phyloP scores from a whole-genome alignment of 2,797 vertebrate genomes.

The Urocyon cinereoargenteus region DNA sequence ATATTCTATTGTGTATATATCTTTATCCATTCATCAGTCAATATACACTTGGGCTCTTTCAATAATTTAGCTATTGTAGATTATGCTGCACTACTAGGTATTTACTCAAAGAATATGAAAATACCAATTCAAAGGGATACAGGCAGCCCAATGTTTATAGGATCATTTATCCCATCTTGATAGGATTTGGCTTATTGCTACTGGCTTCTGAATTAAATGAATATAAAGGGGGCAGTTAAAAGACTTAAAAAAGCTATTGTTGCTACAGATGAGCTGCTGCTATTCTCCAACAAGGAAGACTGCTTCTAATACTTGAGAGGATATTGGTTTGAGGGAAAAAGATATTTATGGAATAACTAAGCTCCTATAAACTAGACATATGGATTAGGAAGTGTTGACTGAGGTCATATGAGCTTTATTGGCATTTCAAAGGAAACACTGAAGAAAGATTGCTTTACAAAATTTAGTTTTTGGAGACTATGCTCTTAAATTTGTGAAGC shows the following conservation, averaged over 20 bases:
- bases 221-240: neutral
- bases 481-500: slow-evolving; percentile 50
- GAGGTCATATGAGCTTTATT: neutral
- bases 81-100: no score
- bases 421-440: slow-evolving; percentile 56
- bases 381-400: slow-evolving; percentile 39
- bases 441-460: slow-evolving; percentile 55
- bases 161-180: neutral
- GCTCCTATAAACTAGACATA: slow-evolving; percentile 17
- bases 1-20: neutral
- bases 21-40: no score
- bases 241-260: neutral
- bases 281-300: slow-evolving; percentile 30
- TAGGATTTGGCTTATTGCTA: slow-evolving; percentile 32
- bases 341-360: slow-evolving; percentile 14
- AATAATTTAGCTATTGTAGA: no score
- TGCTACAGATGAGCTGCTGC: neutral
- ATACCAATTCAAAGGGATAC: neutral
- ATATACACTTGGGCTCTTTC: no score
- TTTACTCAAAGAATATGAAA: neutral
- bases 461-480: slow-evolving; percentile 33
- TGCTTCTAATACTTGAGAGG: neutral
- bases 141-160: neutral
- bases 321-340: slow-evolving; percentile 3
- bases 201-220: slow-evolving; percentile 32